Evolutionary conservation across 2,888 invertebrate species (phyloP).

Genomic region (Drosophila mimica): DNA sequence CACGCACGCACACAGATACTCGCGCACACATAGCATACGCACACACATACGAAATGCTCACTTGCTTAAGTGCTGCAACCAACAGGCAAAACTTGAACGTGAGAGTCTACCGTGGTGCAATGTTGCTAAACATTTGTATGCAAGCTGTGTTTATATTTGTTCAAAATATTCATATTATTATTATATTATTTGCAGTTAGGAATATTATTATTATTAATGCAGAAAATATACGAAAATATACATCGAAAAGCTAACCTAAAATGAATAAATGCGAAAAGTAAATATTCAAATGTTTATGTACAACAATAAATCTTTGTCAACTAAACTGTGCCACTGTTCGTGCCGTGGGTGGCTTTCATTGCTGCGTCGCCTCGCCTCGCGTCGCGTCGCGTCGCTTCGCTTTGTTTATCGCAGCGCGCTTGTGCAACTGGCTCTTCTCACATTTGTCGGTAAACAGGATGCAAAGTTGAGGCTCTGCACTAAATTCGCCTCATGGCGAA

Average conservation of each 20-base stretch:
- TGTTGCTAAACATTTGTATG: conserved; percentile 18
- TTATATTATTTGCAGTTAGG: background rate
- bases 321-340: background rate
- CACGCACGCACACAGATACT: conserved; percentile 13
- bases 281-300: background rate
- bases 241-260: background rate
- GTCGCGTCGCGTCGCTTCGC: conserved; percentile 15
- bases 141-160: background rate
- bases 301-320: background rate
- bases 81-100: conserved; percentile 31
- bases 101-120: conserved; percentile 44
- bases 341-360: conserved; percentile 9
- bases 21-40: conserved; percentile 3
- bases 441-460: conserved; percentile 65
- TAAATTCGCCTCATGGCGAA: conserved; percentile 54
- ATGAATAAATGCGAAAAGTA: background rate
- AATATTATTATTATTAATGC: background rate
- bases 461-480: conserved; percentile 51
- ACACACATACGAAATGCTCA: conserved; percentile 26
- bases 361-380: conserved; percentile 31
- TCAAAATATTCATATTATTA: too few species aligned
- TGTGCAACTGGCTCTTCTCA: conserved; percentile 48
- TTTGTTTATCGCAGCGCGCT: conserved; percentile 60
- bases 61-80: conserved; percentile 33
- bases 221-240: background rate